Percentiles rank a stretch among this genome's conserved stretches.
Conservation (phyloP, 2,888 invertebrate species). For the Leucania comma region DNA sequence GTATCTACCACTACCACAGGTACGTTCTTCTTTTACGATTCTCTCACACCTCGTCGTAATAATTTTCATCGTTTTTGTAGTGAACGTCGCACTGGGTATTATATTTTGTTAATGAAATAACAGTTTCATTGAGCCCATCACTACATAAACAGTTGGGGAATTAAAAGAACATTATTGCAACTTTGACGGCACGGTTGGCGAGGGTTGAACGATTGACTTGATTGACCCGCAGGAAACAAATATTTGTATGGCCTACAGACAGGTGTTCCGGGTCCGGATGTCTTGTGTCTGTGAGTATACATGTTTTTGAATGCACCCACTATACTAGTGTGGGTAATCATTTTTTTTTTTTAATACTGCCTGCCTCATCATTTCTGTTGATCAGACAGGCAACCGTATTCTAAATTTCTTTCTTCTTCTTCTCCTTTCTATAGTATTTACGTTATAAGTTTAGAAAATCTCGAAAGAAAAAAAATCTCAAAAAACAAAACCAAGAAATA, state of each 20-base stretch:
- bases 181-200: too few relatives aligned
- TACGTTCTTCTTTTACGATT: not conserved
- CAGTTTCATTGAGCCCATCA: conserved; percentile 3
- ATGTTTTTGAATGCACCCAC: too few relatives aligned
- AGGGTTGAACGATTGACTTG: too few relatives aligned
- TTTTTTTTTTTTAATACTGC: too few relatives aligned
- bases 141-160: not conserved
- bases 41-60: not conserved
- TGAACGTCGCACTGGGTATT: not conserved
- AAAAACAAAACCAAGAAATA: too few relatives aligned
- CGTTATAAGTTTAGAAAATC: too few relatives aligned
- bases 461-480: not conserved
- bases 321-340: too few relatives aligned
- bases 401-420: too few relatives aligned
- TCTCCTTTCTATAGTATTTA: not conserved
- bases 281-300: too few relatives aligned
- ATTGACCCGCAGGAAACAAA: too few relatives aligned
- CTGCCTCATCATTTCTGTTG: conserved; percentile 5
- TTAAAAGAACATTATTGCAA: conserved; percentile 16
- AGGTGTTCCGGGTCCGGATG: too few relatives aligned
- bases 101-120: conserved; percentile 2
- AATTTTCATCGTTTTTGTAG: not conserved
- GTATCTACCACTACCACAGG: not conserved
- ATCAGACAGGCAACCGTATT: not conserved
- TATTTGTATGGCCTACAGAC: too few relatives aligned